phyloP scores from a whole-genome alignment of 2,888 invertebrate genomes.

The Apodemia mormo region DNA sequence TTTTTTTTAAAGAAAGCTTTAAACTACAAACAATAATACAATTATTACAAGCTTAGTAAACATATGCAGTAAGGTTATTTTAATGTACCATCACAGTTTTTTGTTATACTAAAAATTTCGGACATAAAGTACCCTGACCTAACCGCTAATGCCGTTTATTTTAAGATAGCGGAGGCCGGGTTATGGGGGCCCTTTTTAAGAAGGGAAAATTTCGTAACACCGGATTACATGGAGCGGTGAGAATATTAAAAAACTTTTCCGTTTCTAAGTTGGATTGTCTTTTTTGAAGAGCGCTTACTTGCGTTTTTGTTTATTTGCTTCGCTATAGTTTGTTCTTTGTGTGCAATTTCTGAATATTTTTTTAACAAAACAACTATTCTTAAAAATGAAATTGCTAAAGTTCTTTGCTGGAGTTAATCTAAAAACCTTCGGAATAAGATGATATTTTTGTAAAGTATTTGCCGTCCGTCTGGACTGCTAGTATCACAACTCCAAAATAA shows the following conservation, averaged over 20 bases:
- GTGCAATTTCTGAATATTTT: constrained; percentile 3
- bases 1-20: no score
- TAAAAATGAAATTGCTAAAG: constrained; percentile 3
- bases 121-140: background rate
- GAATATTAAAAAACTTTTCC: constrained; percentile 79
- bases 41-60: no score
- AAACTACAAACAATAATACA: no score
- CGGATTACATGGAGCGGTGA: constrained; percentile 72
- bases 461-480: background rate
- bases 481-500: background rate
- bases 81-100: no score
- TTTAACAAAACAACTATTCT: constrained; percentile 5
- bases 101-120: background rate
- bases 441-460: background rate
- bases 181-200: constrained; percentile 39
- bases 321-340: constrained; percentile 22
- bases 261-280: constrained; percentile 73
- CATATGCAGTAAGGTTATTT: no score
- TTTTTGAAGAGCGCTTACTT: constrained; percentile 68
- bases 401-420: background rate
- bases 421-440: background rate
- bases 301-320: constrained; percentile 42
- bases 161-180: background rate
- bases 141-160: background rate
- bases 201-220: constrained; percentile 65